Base-by-base conservation (phyloP, 2,888 invertebrate genomes). In the Liodrosophila aerea region DNA sequence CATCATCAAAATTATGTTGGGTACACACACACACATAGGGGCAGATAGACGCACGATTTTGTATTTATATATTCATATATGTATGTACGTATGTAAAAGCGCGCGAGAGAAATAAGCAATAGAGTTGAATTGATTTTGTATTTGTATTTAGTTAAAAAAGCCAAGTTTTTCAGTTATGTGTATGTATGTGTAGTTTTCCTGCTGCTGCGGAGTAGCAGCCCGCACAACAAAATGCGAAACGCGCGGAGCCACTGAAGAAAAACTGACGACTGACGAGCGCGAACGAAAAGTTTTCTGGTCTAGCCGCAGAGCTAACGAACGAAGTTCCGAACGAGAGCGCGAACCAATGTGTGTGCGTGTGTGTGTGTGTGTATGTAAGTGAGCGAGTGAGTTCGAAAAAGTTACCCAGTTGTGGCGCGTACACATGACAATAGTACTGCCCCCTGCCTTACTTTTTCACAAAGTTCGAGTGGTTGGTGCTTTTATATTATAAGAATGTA, bases 181-280 rank as follows among this genome's bases (percentile, higher is more conserved):
- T 74, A 58, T 75, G 65, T 75, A 64, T 76, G 45, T 70, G 62
- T 72, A 75, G 64, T 71, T 71, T 80, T 80, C 62, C 77, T 81
- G 81, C 84, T 84, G 86, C 74, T 64, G 85, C 78, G 85, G 84
- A 80, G 80, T 78, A 75, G 80, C 85, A 75, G 73, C 85, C 77
- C 85, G 75, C 76, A 73, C 81, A 76, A 73, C 83, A 76, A 75
- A 86, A 85, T 81, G 69, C 70, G 81, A 76, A 75, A 87, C 86
- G 80, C 86, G 86, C 87, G 87, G 84, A 86, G 87, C 87, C 74
- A 80, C 82, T 82, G 78, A 78, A 84, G 77, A 78, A 84, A 84
- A 78, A 74, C 82, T 78, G 85, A 85, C 76, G 84, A 82, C 86
- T 82, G 84, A 77, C 75, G 62, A 60, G 59, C 72, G 64, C 61